phyloP scores from a whole-genome alignment of 2,797 vertebrate genomes.

The Gymnothorax reevesii region DNA sequence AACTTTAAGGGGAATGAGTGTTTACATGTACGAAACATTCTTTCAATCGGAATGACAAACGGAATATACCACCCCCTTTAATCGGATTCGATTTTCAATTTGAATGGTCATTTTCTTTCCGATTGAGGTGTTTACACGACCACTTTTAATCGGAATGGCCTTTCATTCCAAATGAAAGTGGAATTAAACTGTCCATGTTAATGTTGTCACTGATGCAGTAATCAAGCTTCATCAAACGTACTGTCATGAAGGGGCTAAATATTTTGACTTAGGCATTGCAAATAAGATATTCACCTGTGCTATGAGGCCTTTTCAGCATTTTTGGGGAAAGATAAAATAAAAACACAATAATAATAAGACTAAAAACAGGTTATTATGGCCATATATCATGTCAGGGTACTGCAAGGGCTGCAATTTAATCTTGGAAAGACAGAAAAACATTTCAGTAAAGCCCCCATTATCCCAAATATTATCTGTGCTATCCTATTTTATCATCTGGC shows the following conservation, averaged over 20 bases:
- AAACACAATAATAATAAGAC: constrained; percentile 1
- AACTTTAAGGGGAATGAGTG: no score
- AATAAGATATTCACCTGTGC: neutral
- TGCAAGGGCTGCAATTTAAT: neutral
- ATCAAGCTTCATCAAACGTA: constrained; percentile 6
- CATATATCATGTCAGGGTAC: neutral
- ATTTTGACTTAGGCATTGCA: neutral
- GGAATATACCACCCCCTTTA: no score
- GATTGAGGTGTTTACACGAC: no score
- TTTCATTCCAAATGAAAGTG: no score
- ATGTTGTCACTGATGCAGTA: neutral
- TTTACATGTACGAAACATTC: no score
- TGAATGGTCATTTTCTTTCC: no score
- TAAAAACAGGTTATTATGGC: constrained; percentile 5
- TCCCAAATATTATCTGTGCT: neutral
- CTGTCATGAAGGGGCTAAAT: neutral
- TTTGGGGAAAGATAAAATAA: constrained; percentile 22
- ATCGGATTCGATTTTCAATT: no score
- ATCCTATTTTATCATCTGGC: neutral
- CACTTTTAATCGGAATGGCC: no score
- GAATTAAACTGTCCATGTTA: no score
- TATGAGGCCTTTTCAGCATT: neutral
- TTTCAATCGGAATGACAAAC: no score
- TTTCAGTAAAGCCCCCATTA: neutral
- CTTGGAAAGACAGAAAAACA: neutral